These are phyloP conservation scores for Drosophila mercatorum DNA, from an alignment of 2,888 invertebrate species.

Conservation along the genomic window DNA sequence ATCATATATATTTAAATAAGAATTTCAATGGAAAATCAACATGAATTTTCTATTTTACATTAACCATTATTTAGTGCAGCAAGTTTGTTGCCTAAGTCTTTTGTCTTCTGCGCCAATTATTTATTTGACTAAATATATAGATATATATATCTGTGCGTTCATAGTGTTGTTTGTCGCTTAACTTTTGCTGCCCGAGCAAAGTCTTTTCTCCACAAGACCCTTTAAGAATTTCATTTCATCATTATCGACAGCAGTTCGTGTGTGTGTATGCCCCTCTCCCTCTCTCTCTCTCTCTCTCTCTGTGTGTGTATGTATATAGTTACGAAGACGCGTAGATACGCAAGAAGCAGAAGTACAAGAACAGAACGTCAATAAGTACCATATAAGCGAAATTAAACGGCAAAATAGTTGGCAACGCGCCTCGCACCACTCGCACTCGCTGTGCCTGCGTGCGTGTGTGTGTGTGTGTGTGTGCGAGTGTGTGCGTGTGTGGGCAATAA, in stretches of 20 bases:
- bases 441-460: not conserved
- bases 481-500: conserved; percentile 38
- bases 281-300: too few species aligned
- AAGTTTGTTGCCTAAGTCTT: conserved; percentile 53
- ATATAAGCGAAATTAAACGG: conserved; percentile 80
- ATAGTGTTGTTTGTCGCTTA: not conserved
- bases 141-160: not conserved
- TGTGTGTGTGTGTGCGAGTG: not conserved
- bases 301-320: conserved; percentile 25
- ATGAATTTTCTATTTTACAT: not conserved
- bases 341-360: conserved; percentile 47
- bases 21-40: not conserved
- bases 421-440: conserved; percentile 35
- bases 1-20: too few species aligned
- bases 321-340: conserved; percentile 55
- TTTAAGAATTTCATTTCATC: conserved; percentile 70
- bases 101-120: conserved; percentile 9
- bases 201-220: conserved; percentile 45
- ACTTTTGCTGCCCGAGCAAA: conserved; percentile 36
- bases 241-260: conserved; percentile 43
- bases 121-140: not conserved
- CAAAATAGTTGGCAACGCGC: conserved; percentile 80
- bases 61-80: not conserved
- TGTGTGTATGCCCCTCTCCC: not conserved
- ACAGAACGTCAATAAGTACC: conserved; percentile 64